Base-by-base conservation (phyloP, 2,888 invertebrate genomes). In the Agonopterix heracliana region DNA sequence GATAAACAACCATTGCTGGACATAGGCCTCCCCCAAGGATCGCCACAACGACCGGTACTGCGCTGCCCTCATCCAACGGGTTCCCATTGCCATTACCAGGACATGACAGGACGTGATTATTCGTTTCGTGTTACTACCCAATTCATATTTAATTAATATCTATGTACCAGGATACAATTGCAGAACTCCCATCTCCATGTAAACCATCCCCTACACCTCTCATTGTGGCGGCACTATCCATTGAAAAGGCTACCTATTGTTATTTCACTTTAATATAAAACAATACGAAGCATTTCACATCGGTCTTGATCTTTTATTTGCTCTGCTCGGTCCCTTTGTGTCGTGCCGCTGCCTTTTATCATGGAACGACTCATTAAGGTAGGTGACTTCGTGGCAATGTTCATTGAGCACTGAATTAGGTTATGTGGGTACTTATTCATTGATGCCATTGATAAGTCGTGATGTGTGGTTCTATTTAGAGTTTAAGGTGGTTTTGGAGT, bases 201-300 rank as follows among this genome's bases (percentile, higher is more conserved):
- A 71, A 65, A 13, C 79, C 65, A 1, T 34, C 53, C 57, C 50
- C 66, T 60, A 71, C 47, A 50, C 44, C 63, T 59, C 70, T 82
- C 80, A 84, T 86, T 88, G 86, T 86, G 85, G 80, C 85, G 87
- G 87, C 86, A 70, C 71, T 69, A 69, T 57, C 84, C 86, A 86
- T 85, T 88, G 87, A 88, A 86, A 75, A 66, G 69, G 79, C 87
- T 86, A 86, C 87, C 87, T 87, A 88, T 88, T 88, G 87, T 88
- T 87, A 64, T 86, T 83, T 85, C 87, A 82, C 71, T 81, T 86
- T 81, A 80, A 81, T 86, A 85, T 86, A 88, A 87, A 84, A 87
- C 87, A 88, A 88, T 88, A 82, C 81, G 75, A 74, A 75, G 75
- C 74, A 79, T 77, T 81, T 73, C 78, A 81, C 80, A 74, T 77